phyloP scores from a whole-genome alignment of 2,113 vertebrate species.

The Phyllopteryx taeniolatus region DNA sequence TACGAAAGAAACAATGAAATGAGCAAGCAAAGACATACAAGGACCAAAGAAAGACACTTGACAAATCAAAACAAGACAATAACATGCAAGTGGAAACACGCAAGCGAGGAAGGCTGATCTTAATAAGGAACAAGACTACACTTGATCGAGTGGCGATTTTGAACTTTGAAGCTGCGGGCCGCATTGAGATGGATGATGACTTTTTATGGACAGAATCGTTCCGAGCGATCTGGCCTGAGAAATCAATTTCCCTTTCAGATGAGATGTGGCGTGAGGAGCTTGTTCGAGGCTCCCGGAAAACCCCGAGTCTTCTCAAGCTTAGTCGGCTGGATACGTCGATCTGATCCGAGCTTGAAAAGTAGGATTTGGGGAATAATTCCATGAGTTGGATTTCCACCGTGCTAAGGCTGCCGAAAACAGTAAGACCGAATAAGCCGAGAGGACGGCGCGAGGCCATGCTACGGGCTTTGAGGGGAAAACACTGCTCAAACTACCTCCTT shows the following conservation, averaged over 20 bases:
- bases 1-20: constrained; percentile 38
- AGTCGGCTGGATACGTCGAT: constrained; percentile 65
- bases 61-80: constrained; percentile 1
- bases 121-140: constrained; percentile 22
- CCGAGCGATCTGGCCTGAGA: constrained; percentile 36
- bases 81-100: background rate
- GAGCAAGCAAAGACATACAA: constrained; percentile 40
- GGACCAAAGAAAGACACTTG: constrained; percentile 33
- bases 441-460: constrained; percentile 22
- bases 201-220: background rate
- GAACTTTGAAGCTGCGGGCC: constrained; percentile 20
- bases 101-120: constrained; percentile 40
- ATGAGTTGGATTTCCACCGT: constrained; percentile 66
- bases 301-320: constrained; percentile 58
- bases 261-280: constrained; percentile 48
- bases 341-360: constrained; percentile 48
- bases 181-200: background rate
- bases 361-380: constrained; percentile 61
- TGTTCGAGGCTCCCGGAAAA: constrained; percentile 50
- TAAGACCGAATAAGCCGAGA: constrained; percentile 35
- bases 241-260: constrained; percentile 74
- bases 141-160: constrained; percentile 33
- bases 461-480: constrained; percentile 12
- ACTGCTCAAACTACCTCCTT: background rate
- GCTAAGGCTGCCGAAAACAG: constrained; percentile 43